These are phyloP conservation scores for Imbricaverruca yamaguchii DNA, from an alignment of 2,888 invertebrate species.

Conservation along the genomic window DNA sequence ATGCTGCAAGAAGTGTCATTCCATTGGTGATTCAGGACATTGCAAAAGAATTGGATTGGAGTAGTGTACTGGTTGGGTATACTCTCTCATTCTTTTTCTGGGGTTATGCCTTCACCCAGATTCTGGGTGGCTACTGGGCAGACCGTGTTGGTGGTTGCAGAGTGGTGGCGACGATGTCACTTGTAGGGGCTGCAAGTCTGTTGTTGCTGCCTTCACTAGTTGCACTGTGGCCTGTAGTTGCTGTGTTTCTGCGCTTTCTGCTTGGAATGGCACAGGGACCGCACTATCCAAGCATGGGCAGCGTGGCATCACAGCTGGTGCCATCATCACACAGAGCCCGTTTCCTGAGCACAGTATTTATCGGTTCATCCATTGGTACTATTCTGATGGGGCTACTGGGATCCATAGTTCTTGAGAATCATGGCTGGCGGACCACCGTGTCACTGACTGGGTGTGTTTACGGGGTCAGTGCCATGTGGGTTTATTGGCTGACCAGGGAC, in stretches of 20 bases:
- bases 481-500: not conserved
- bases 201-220: not conserved
- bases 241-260: not conserved
- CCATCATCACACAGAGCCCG: not conserved
- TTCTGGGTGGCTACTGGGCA: not conserved
- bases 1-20: not conserved
- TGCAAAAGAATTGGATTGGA: not conserved
- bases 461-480: not conserved
- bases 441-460: not conserved
- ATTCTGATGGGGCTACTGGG: not conserved
- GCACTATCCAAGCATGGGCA: not conserved
- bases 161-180: not conserved
- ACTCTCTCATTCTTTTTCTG: not conserved
- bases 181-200: not conserved
- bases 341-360: not conserved
- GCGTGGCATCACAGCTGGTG: not conserved
- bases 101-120: not conserved
- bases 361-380: not conserved
- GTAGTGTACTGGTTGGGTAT: not conserved
- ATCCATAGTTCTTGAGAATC: not conserved
- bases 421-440: not conserved
- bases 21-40: not conserved
- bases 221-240: not conserved
- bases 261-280: not conserved
- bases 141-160: not conserved